Evolutionary conservation across 2,888 invertebrate species (phyloP), one percentile per base, ranked within the genome.

Genomic region (Bombyx huttoni): DNA sequence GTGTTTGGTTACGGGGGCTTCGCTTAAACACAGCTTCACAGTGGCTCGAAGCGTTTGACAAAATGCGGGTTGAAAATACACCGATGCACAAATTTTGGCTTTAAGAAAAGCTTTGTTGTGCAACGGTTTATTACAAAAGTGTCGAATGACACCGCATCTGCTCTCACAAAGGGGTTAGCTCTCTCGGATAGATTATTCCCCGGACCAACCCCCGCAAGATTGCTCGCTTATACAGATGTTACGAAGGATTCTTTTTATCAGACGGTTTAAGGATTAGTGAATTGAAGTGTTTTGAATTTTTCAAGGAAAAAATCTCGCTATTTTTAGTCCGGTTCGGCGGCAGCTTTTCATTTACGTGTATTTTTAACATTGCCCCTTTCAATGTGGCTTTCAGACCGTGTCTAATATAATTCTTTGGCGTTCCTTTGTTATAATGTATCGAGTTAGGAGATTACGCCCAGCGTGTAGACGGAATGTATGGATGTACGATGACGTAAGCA

Each of bases 131-230:
- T 86, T 88, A 88, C 88, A 88, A 86, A 88, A 88, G 88, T 88
- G 88, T 88, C 87, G 84, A 88, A 88, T 88, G 88, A 88, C 88
- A 83, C 83, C 85, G 81, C 88, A 88, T 88, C 88, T 88, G 88
- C 81, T 73, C 64, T 66, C 78, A 84, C 86, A 88, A 88, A 88
- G 88, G n/a, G 88, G 88, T 88, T 88, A 81, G 61, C 73, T 68
- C 70, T 67, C 65, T 68, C 71, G 78, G 83, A 82, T 84, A 81
- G 85, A 88, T 87, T 87, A 87, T 87, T 88, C 87, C 86, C 81
- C 85, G 79, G 81, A 80, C 81, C 77, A 68, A 78, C 87, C 88
- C 88, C 79, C 88, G 78, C 81, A 84, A 88, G 85, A 86, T 82
- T 83, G 81, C 70, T 72, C 77, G 78, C 74, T 75, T 85, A 86